Evolutionary conservation across 2,888 invertebrate species (phyloP).

Genomic region (Capitulum mitella): DNA sequence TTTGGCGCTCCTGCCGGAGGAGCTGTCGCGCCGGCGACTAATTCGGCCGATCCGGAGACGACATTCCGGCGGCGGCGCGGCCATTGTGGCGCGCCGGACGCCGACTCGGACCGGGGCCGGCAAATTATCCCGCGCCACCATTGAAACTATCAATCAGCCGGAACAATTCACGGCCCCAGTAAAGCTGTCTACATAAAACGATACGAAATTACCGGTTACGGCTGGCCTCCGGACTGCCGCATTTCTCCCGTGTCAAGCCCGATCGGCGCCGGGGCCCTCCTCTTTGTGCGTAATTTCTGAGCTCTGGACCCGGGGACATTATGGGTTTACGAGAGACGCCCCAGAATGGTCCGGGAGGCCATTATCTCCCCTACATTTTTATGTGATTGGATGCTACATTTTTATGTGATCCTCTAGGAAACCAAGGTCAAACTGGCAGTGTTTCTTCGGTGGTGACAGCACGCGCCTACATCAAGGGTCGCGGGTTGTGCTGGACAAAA

Average conservation of each 20-base stretch:
- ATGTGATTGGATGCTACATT: conserved; percentile 21
- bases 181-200: conserved; percentile 21
- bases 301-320: background rate
- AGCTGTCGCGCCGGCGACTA: background rate
- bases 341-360: background rate
- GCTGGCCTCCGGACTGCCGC: background rate
- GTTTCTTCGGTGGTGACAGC: background rate
- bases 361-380: background rate
- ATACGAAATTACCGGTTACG: conserved; percentile 11
- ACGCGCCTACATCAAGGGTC: background rate
- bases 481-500: background rate
- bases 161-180: background rate
- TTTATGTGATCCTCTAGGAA: background rate
- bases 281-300: background rate
- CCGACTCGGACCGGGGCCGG: background rate
- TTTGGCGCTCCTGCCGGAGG: no score
- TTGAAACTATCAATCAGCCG: background rate
- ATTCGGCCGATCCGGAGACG: conserved; percentile 12
- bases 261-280: background rate
- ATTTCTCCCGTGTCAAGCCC: conserved; percentile 3
- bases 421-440: background rate
- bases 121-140: background rate
- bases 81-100: background rate
- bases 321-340: conserved; percentile 12
- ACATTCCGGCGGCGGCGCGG: background rate